A percentile compares a stretch with the other conserved stretches of the same genome.
Evolutionary conservation across 2,113 vertebrate genomes (phyloP).

Genomic region (Turnix velox): DNA sequence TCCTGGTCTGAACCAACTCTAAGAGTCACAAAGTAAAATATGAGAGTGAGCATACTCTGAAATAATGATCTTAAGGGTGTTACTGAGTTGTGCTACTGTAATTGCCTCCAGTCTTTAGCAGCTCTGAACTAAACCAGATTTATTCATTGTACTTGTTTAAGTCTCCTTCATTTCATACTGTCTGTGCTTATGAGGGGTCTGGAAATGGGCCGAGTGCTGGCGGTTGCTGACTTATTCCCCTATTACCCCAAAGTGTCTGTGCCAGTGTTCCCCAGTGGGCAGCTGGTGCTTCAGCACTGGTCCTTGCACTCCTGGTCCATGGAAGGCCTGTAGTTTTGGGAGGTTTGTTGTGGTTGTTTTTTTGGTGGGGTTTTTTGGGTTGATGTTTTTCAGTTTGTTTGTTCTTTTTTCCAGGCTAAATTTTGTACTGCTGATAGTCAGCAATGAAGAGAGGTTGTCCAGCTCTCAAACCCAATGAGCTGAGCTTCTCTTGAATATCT

Average conservation of each 20-base stretch:
- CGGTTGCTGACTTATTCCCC: not conserved
- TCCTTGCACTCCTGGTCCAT: not conserved
- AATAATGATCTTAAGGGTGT: not conserved
- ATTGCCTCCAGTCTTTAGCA: not conserved
- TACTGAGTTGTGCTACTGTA: not conserved
- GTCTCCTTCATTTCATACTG: no score
- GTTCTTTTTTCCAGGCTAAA: not conserved
- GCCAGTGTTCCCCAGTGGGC: accelerated
- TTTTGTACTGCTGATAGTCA: not conserved
- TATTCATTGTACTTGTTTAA: no score
- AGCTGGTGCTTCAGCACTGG: not conserved
- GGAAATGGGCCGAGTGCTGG: not conserved
- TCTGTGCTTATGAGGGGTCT: not conserved
- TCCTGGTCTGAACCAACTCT: not conserved
- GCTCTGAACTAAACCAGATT: not conserved
- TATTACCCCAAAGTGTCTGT: not conserved
- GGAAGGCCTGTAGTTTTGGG: not conserved
- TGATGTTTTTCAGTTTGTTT: not conserved
- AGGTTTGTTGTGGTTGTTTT: not conserved
- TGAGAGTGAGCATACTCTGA: not conserved
- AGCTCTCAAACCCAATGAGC: no score
- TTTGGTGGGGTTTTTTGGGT: not conserved
- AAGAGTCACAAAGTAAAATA: not conserved
- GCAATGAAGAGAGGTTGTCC: not conserved
- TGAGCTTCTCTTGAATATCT: not conserved